phyloP scores from a whole-genome alignment of 2,113 vertebrate genomes.

The Poecilia latipinna region DNA sequence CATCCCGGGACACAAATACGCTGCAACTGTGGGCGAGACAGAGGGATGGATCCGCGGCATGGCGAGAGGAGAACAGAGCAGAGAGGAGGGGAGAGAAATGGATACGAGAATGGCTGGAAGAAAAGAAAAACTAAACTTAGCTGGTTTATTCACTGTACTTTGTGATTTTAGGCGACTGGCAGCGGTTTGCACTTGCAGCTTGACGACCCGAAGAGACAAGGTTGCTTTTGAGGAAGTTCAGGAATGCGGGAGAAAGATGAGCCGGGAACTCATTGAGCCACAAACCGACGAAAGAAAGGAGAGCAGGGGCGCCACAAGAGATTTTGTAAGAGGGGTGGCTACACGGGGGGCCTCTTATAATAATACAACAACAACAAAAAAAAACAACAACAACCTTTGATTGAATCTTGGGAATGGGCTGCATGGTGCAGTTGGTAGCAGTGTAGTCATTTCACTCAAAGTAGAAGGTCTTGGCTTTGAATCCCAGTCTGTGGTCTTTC shows the following conservation, averaged over 20 bases:
- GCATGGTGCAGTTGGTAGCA: too few species aligned
- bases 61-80: slow-evolving; percentile 41
- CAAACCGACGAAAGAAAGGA: slow-evolving; percentile 19
- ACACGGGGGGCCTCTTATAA: too few species aligned
- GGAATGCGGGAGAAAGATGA: slow-evolving; percentile 42
- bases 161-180: background rate
- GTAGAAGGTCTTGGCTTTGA: too few species aligned
- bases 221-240: slow-evolving; percentile 58
- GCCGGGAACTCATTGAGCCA: slow-evolving; percentile 18
- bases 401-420: too few species aligned
- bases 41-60: slow-evolving; percentile 68
- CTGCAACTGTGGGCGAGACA: slow-evolving; percentile 73
- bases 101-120: slow-evolving; percentile 23
- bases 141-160: slow-evolving; percentile 44
- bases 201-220: background rate
- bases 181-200: background rate
- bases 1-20: slow-evolving; percentile 81
- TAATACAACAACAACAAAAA: too few species aligned
- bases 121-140: slow-evolving; percentile 30
- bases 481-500: too few species aligned
- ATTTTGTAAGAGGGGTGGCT: background rate
- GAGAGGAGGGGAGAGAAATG: slow-evolving; percentile 25
- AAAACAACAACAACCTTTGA: too few species aligned
- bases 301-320: background rate
- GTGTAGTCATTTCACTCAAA: too few species aligned